Base-by-base conservation (phyloP, 2,888 invertebrate species). In the Julus scanicus region DNA sequence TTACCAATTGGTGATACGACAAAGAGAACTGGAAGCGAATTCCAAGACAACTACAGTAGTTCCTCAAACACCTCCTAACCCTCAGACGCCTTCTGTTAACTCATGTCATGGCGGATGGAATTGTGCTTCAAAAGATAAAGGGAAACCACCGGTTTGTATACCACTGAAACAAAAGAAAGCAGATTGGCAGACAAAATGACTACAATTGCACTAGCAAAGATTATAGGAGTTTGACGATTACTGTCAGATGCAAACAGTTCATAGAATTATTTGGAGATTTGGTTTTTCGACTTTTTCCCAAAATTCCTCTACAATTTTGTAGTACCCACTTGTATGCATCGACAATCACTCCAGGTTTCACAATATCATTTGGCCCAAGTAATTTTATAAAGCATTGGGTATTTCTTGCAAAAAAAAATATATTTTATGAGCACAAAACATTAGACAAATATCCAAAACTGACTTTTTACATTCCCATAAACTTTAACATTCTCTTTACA, bases 1-100 rank as follows among this genome's bases (percentile, higher is more conserved):
- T 20, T 88, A 88, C 71, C 88, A 88, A 48, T 39, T 88, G 86
- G 84, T 88, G 40, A 63, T 49, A 6, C 40, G 48, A 40, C 84
- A 57, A 48, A 37, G 86, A 85, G 83, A 83, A 83, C 49, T 63
- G 11, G 57, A 71, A 44, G 40, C 71, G 44, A 87, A 87, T 29
- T 39, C 40, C 63, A 84, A 84, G 17, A 13, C 37, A 39, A 84
- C 84, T 40, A 13, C 84, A 39, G 44, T 29, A 15, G 84, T 37
- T 29, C 84, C 84, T 40, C 44, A 3, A 1, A 84, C 39, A 17
- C 84, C 84, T 84, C 84, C 84, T 40, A 37, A 3, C 15, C 84
- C 84, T 15, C 84, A 29, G n/a, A 2, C 39, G 11, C 1, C 39
- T 13, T 84, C 84, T 40, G 5, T 5, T 37, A 40, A 13, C 13